Evolutionary conservation across 1,140 invertebrate genomes (phyloP).

Genomic region (Euura saliciscinereae): DNA sequence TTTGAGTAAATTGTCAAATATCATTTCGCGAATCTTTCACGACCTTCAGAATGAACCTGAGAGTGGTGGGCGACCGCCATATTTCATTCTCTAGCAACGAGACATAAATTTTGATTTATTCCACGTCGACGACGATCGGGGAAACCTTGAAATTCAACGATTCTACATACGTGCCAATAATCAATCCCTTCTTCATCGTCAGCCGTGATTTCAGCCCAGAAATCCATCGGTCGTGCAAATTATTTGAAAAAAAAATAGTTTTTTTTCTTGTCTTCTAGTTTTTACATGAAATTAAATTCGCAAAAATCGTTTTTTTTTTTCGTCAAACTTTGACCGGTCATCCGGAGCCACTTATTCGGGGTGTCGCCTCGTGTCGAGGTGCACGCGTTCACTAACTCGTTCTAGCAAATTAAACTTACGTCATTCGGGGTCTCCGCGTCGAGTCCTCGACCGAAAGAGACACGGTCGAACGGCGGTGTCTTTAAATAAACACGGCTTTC

Average conservation of each 20-base stretch:
- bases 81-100: not conserved
- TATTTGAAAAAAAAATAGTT: no score
- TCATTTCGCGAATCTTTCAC: not conserved
- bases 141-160: not conserved
- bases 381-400: not conserved
- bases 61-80: not conserved
- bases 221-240: not conserved
- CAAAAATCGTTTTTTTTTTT: no score
- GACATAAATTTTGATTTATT: not conserved
- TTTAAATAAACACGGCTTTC: slow-evolving; percentile 7
- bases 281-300: no score
- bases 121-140: not conserved
- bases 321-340: not conserved
- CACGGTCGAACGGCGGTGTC: not conserved
- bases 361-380: not conserved
- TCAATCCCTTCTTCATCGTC: not conserved
- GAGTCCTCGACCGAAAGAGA: not conserved
- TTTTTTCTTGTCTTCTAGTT: no score
- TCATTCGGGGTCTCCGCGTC: not conserved
- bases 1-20: no score
- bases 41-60: not conserved
- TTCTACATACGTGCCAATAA: slow-evolving; percentile 1
- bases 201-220: not conserved
- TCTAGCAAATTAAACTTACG: not conserved
- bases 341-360: not conserved